Base-by-base conservation (phyloP, 2,113 vertebrate species). In the Hassar affinis region DNA sequence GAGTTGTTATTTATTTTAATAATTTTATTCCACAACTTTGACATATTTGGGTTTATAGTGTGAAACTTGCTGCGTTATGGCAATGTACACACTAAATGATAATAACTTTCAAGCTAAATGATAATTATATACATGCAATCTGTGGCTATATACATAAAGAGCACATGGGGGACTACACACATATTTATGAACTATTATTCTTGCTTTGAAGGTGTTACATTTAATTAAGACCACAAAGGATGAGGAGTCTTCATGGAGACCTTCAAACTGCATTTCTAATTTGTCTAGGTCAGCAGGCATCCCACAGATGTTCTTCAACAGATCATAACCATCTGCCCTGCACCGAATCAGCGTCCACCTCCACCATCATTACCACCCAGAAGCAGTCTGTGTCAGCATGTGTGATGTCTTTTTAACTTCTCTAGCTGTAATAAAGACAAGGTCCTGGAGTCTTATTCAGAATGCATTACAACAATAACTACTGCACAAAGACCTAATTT, bases 341-440 rank as follows among this genome's bases (percentile, higher is more conserved):
- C 35, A 45, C 71, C 27, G 33, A 76, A 64, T 84, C 52, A 17
- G 12, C 66, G 33, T 54, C 64, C 80, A 57, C 80, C 83, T 87
- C 80, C 25, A 33, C 78, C 80, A 66, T 81, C 78, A 78, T 83
- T 80, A 80, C 66, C 64, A 82, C 66, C 62, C 17, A 83, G 75
- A 88, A 79, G 68, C 57, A 64, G 57, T 30, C 69, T 18, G 68
- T 49, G 17, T 81, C 85, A 61, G 35, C 81, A 83, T 61, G 59
- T 25, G 18, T 64, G 59, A 81, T 86, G 79, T 89, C 61, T 87
- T 69, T 81, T 85, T 82, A 75, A 88, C 78, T 81, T 72, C 52
- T 45, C 74, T 22, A 52, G 61, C 47, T 79, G 17, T 52, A 86
- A 83, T 86, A 79, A 79, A 66, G 47, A 82, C 15, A 38, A 76